Evolutionary conservation across 2,888 invertebrate genomes (phyloP), one percentile per base, ranked within the genome.

Genomic region (Scrobipalpa atriplicella): DNA sequence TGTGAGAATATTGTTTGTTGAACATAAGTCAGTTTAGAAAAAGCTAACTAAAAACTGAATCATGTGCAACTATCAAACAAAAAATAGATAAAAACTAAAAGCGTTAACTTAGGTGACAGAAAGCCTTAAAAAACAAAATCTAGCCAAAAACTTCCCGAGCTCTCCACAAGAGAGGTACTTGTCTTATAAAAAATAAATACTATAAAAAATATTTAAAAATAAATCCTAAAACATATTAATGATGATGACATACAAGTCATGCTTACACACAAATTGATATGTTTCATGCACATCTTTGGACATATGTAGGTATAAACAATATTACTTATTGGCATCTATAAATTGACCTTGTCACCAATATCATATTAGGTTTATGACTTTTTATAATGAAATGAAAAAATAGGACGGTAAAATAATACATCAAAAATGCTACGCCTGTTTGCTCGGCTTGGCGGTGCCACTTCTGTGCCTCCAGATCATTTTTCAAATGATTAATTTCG

Each of bases 111-210:
- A 78, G 80, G 89, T 90, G 89, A 89, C 87, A 89, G 87, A 86
- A 91, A 90, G 89, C 89, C 80, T 74, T 68, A 75, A 77, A 75
- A 72, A 69, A 71, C 80, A 81, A 81, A 80, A 81, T 70, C 58
- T 78, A 79, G 77, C 76, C 76, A 75, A 78, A 78, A 83, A 80
- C 92, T 92, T 93, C 92, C 91, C 86, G 92, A 92, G 92, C 90
- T 92, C 92, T 92, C 91, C 92, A 93, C 92, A 84, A 88, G 90
- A 90, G 92, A 92, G 92, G 80, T 83, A 86, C 73, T 80, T 78
- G 75, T 82, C 75, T 80, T 77, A 84, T 79, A 75, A 78, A 76
- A 73, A 77, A 75, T 75, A 77, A 75, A 78, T 70, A 74, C 70
- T 74, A 74, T 79, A 75, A 82, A n/a, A 78, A 78, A 58, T 16